A percentile compares a stretch with the other conserved stretches of the same genome.
Conservation (phyloP, 2,113 vertebrate genomes). For the Oreochromis tanganicae region DNA sequence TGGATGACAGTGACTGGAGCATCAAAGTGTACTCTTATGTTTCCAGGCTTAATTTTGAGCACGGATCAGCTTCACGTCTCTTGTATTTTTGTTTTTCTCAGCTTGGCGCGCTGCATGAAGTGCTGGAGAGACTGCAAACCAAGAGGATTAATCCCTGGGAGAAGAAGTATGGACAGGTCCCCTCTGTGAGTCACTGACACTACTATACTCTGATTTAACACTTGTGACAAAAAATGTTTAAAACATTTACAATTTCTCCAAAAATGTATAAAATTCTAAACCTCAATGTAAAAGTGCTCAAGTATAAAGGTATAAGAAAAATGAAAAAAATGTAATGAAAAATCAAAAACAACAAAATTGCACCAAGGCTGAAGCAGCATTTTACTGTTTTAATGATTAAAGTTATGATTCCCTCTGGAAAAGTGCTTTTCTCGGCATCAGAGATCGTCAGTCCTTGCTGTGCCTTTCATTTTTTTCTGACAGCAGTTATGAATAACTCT, state of each 20-base stretch:
- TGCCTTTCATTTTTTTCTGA: neutral
- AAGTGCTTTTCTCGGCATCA: neutral
- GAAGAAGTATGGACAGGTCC: slow-evolving; percentile 77
- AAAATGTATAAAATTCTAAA: neutral
- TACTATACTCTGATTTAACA: neutral
- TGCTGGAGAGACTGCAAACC: slow-evolving; percentile 74
- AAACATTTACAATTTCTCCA: neutral
- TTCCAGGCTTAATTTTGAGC: neutral
- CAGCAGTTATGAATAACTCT: neutral
- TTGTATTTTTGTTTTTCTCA: neutral
- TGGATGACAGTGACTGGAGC: neutral
- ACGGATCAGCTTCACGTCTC: neutral
- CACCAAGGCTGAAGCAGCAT: neutral
- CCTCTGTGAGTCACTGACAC: slow-evolving; percentile 46
- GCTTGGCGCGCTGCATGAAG: slow-evolving; percentile 72
- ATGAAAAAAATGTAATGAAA: neutral
- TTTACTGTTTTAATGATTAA: neutral
- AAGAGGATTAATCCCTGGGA: slow-evolving; percentile 70
- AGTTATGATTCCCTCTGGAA: neutral
- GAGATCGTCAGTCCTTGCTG: neutral
- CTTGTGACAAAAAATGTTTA: neutral
- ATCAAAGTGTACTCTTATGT: neutral
- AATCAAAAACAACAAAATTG: neutral
- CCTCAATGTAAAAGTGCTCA: neutral
- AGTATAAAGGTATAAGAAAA: neutral